These are phyloP conservation scores for Orthonevra nobilis DNA, from an alignment of 2,888 invertebrate genomes.

Conservation along the genomic window DNA sequence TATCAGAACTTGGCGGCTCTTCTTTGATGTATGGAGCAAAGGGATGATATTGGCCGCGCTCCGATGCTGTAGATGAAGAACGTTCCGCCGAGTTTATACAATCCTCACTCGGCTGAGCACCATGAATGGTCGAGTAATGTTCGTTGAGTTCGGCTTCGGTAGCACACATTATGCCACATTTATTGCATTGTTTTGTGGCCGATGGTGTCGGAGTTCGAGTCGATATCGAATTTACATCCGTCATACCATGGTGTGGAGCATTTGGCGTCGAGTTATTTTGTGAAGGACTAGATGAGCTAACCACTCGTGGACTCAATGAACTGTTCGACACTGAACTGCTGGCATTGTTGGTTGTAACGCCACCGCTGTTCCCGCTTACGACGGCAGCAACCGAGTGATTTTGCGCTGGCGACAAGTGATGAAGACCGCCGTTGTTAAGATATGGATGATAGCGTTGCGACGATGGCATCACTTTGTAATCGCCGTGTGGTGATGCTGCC, in stretches of 20 bases:
- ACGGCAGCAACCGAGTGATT: slow-evolving; percentile 31
- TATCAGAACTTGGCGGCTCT: slow-evolving; percentile 81
- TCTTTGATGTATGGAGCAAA: slow-evolving; percentile 78
- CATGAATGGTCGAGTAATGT: slow-evolving; percentile 87
- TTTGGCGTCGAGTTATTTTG: slow-evolving; percentile 72
- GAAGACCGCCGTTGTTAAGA: slow-evolving; percentile 73
- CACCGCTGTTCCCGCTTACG: slow-evolving; percentile 40
- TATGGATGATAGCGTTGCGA: slow-evolving; percentile 77
- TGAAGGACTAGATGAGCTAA: slow-evolving; percentile 79
- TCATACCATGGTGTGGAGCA: slow-evolving; percentile 29
- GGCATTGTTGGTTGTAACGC: slow-evolving; percentile 56
- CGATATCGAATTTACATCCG: slow-evolving; percentile 61
- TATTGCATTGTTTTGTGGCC: slow-evolving; percentile 89
- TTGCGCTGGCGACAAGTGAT: slow-evolving; percentile 47
- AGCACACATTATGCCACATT: slow-evolving; percentile 90
- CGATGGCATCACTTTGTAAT: slow-evolving; percentile 63
- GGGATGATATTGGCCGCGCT: slow-evolving; percentile 63
- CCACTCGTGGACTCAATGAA: slow-evolving; percentile 79
- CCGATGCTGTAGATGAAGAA: slow-evolving; percentile 39
- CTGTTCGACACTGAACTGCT: slow-evolving; percentile 73
- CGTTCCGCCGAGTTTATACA: slow-evolving; percentile 58
- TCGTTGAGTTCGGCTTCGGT: slow-evolving; percentile 87
- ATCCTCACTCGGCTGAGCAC: slow-evolving; percentile 75
- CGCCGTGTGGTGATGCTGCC: slow-evolving; percentile 37
- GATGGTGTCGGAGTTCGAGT: slow-evolving; percentile 85